Percentiles rank a stretch among this genome's conserved stretches.
phyloP scores from a whole-genome alignment of 92 coral and sea anemone genomes.

The Epizoanthus rinbou region DNA sequence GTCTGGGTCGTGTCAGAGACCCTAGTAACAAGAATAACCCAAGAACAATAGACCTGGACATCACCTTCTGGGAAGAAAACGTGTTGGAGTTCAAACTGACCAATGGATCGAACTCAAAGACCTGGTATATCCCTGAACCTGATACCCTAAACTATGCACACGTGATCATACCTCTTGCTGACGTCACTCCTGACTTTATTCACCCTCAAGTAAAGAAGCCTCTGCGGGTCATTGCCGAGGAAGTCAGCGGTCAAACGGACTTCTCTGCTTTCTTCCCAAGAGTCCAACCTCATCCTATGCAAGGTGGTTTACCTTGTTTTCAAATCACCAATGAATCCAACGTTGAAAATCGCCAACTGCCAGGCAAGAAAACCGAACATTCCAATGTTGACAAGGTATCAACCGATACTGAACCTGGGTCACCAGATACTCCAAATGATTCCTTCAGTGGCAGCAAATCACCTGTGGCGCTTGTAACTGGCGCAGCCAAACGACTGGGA shows the following conservation, averaged over 20 bases:
- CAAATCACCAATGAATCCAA: not conserved
- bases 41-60: constrained; percentile 71
- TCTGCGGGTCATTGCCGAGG: constrained; percentile 51
- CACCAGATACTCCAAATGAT: not conserved
- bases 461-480: constrained; percentile 75
- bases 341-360: not conserved
- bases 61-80: constrained; percentile 61
- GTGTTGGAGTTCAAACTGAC: constrained; percentile 43
- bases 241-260: constrained; percentile 52
- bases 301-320: not conserved
- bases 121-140: constrained; percentile 65
- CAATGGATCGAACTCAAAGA: constrained; percentile 16
- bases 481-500: constrained; percentile 74
- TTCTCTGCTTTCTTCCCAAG: constrained; percentile 58
- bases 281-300: not conserved
- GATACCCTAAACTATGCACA: constrained; percentile 62
- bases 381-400: not conserved
- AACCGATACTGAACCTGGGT: not conserved
- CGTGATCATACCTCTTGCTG: constrained; percentile 80
- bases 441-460: not conserved
- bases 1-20: constrained; percentile 55
- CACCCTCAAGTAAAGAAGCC: constrained; percentile 64
- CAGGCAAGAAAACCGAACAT: too few relatives aligned
- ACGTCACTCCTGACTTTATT: constrained; percentile 73
- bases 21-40: constrained; percentile 53